A percentile compares a stretch with the other conserved stretches of the same genome.
Conservation (phyloP, 2,113 vertebrate genomes). For the Pungitius pungitius region DNA sequence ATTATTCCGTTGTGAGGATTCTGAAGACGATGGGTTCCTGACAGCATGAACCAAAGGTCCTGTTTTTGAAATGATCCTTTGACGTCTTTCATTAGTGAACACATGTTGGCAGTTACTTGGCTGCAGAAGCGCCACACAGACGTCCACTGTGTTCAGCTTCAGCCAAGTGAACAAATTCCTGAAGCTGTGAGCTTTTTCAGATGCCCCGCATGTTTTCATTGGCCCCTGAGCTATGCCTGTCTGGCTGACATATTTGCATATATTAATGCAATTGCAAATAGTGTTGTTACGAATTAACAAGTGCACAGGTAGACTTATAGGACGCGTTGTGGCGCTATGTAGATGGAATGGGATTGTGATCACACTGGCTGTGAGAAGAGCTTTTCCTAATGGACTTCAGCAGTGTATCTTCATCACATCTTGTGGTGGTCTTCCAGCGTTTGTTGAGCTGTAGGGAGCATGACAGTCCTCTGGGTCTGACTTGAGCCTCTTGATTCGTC, state of each 20-base stretch:
- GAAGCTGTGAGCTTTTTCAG: slow-evolving; percentile 5
- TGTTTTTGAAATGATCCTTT: not conserved
- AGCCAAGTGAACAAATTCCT: slow-evolving; percentile 9
- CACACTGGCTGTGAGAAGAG: not conserved
- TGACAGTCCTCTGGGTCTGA: not conserved
- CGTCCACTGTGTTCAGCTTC: slow-evolving; percentile 16
- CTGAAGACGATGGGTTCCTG: not conserved
- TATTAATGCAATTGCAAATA: slow-evolving; percentile 3
- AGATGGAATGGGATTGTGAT: not conserved
- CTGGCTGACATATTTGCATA: slow-evolving; percentile 10
- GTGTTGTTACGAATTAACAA: not conserved
- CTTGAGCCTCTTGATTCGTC: not conserved
- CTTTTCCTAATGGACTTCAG: not conserved
- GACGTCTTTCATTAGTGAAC: not conserved
- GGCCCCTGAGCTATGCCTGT: not conserved
- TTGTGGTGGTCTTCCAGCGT: not conserved
- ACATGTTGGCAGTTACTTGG: slow-evolving; percentile 23
- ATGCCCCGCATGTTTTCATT: slow-evolving; percentile 6
- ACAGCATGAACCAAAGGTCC: not conserved
- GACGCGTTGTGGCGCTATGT: not conserved
- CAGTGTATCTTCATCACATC: not conserved
- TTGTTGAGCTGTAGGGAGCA: not conserved
- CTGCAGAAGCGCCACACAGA: slow-evolving; percentile 4
- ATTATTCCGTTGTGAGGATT: not conserved
- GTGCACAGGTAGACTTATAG: not conserved